Base-by-base conservation (phyloP, 1,140 invertebrate genomes). In the Aradophagus sp. region DNA sequence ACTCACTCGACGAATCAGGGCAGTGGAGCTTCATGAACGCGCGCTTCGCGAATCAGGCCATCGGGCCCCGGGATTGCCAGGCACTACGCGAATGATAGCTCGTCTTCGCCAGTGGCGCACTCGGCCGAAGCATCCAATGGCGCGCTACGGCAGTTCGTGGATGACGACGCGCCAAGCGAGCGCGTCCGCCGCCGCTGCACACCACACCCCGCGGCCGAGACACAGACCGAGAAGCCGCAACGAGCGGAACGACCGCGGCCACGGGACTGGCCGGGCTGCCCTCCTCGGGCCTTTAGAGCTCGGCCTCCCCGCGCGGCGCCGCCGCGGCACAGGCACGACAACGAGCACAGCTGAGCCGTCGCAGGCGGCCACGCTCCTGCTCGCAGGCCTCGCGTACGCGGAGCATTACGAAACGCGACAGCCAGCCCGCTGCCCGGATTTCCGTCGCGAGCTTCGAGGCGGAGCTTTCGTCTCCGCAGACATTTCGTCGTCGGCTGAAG, bases 11-110 rank as follows among this genome's bases (percentile, higher is more conserved):
- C 20, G 77, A 81, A 75, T 81, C 80, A 80, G 77, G 81, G 74
- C 80, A 85, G 81, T 79, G 77, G 77, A 81, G 79, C 80, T 79
- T 84, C 82, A 84, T 85, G 77, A 79, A 82, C 77, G 72, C 73
- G 68, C 71, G 70, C 68, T 77, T 78, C 71, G 55, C 68, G 66
- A 74, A 80, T 82, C 77, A 78, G 78, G 81, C 78, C 80, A 83
- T 84, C 74, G 68, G 75, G 74, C 71, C 75, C 76, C 74, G 73
- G 77, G 69, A 76, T 77, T 61, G 32, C 68, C 65, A 76, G 77
- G 63, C 77, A 73, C 70, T 78, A 62, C 59, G 56, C 62, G 45
- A 61, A 56, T 69, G 67, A 67, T 58, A 68, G 48, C 55, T n/a
- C n/a, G n/a, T n/a, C n/a, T n/a, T 59, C 63, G 69, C 17, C 65